Evolutionary conservation across 2,888 invertebrate species (phyloP), one percentile per base, ranked within the genome.

Genomic region (Euplagia quadripunctaria): DNA sequence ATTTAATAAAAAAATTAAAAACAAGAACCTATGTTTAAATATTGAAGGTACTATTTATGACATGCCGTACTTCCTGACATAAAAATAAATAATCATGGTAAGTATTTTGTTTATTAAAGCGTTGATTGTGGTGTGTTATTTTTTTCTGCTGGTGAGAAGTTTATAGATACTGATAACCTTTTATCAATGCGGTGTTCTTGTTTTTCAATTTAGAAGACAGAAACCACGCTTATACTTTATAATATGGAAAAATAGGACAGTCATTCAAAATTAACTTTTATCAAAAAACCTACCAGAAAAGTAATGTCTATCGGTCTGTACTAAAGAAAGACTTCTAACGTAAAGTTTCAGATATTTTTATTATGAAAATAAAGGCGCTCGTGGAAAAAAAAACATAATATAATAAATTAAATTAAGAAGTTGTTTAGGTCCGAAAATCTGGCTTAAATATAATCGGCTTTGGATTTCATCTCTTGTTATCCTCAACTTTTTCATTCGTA

Each of bases 401-500:
- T 16, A n/a, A 42, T n/a, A 55, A 52, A 55, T 55, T 42, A 68
- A n/a, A 68, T 55, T 68, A 55, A 68, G 52, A 68, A 55, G n/a
- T 43, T 55, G 11, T 68, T 68, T 42, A 68, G 43, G 52, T 20
- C 61, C 61, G 61, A n/a, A 68, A 68, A 55, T 17, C 55, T 68
- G 42, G 2, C 12, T n/a, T n/a, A 67, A 67, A 11, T 17, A 51
- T 67, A 52, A 51, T 52, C 52, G 11, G 41, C 42, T 42, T 67
- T 31, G 12, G 31, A 66, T 66, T 20, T 51, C 46, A 31, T 66
- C 46, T 66, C 49, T 51, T 31, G 20, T 66, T 49, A 51, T 66
- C 49, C 49, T 66, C 66, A 66, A 66, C 66, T 51, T 66, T 66
- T 66, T 49, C 49, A 66, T 51, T 66, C 66, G 31, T 49, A 17